phyloP scores from a whole-genome alignment of 2,113 vertebrate genomes.

The Otis tarda region DNA sequence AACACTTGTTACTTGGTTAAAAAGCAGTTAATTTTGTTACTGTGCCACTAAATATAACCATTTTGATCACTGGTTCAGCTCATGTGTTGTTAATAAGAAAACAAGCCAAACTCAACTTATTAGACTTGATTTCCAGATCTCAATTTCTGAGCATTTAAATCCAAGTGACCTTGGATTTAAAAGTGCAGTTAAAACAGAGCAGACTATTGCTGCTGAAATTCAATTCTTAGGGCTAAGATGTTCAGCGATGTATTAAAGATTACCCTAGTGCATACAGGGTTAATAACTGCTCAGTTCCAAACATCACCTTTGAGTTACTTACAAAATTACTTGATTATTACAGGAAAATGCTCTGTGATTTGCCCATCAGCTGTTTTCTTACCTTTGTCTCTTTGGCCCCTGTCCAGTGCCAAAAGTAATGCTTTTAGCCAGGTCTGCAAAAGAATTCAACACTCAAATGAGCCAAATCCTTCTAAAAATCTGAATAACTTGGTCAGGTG shows the following conservation, averaged over 20 bases:
- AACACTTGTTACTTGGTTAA: background rate
- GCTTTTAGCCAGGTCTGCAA: background rate
- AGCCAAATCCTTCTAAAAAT: slow-evolving; percentile 15
- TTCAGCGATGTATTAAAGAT: background rate
- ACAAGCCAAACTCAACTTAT: background rate
- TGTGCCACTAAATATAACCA: background rate
- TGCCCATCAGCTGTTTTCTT: background rate
- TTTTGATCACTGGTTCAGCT: background rate
- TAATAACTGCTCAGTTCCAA: background rate
- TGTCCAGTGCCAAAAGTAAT: background rate
- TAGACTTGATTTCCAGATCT: background rate
- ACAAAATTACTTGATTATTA: slow-evolving; percentile 2
- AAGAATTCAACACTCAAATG: background rate
- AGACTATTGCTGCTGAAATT: background rate
- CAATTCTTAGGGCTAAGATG: background rate
- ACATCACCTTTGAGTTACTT: background rate
- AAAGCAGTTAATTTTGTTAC: background rate
- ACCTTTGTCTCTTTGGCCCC: background rate
- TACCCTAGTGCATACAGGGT: background rate
- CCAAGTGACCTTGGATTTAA: background rate
- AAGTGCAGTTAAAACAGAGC: background rate
- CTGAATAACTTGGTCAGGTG: background rate
- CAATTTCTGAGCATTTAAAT: background rate
- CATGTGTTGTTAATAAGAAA: background rate
- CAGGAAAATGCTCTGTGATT: slow-evolving; percentile 2